Conservation (phyloP, 2,888 invertebrate species). For the Yponomeuta plumbellus region DNA sequence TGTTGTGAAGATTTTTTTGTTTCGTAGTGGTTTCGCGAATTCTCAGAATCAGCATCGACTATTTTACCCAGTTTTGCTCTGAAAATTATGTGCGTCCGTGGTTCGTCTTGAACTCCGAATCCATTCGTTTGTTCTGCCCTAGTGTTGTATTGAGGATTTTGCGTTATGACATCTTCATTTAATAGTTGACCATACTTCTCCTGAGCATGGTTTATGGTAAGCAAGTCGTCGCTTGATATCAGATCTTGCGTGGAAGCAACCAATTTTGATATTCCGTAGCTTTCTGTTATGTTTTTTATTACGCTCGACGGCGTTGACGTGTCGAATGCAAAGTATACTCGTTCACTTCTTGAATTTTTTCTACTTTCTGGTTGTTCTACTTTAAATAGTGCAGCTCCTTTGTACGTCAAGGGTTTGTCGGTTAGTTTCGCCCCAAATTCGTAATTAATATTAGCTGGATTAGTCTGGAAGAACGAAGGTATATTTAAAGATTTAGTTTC, state of each 20-base stretch:
- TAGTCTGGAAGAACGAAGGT: slow-evolving; percentile 19
- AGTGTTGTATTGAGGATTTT: slow-evolving; percentile 36
- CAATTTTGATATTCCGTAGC: slow-evolving; percentile 62
- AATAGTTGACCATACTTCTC: slow-evolving; percentile 45
- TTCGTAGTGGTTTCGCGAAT: slow-evolving; percentile 32
- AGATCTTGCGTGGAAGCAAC: slow-evolving; percentile 78
- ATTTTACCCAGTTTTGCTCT: slow-evolving; percentile 56
- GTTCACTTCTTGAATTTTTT: slow-evolving; percentile 49
- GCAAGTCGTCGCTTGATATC: slow-evolving; percentile 78
- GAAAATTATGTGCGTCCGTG: slow-evolving; percentile 46
- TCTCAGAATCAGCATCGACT: slow-evolving; percentile 40
- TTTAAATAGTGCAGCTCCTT: slow-evolving; percentile 44
- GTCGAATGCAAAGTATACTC: slow-evolving; percentile 46
- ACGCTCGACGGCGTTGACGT: slow-evolving; percentile 30
- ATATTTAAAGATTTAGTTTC: slow-evolving; percentile 31
- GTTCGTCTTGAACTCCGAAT: slow-evolving; percentile 28
- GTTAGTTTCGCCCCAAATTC: slow-evolving; percentile 51
- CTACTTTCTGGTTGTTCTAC: slow-evolving; percentile 40
- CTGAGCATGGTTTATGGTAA: slow-evolving; percentile 76
- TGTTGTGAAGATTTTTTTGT: slow-evolving; percentile 36
- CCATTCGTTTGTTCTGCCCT: slow-evolving; percentile 34
- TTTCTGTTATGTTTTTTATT: slow-evolving; percentile 33
- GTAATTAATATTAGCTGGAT: slow-evolving; percentile 37
- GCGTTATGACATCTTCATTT: slow-evolving; percentile 55
- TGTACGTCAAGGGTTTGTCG: slow-evolving; percentile 38